These are phyloP conservation scores for Thumatha senex DNA, from an alignment of 2,888 invertebrate genomes.

Conservation along the genomic window DNA sequence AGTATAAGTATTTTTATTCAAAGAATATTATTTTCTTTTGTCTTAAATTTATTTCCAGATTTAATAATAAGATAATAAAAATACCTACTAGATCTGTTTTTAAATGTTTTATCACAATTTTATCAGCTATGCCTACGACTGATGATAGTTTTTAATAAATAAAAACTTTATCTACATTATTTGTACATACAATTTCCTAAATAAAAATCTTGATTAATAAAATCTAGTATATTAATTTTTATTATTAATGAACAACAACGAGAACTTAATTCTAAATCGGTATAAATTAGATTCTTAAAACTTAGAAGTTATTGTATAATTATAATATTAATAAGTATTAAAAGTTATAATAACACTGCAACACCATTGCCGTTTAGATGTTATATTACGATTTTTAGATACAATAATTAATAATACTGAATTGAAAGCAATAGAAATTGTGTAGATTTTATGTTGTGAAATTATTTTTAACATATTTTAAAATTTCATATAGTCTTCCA, in stretches of 20 bases:
- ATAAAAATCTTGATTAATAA: conserved; percentile 38
- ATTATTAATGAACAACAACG: conserved; percentile 72
- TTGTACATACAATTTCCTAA: conserved; percentile 53
- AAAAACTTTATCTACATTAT: conserved; percentile 53
- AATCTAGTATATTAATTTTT: conserved; percentile 37
- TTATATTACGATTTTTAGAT: conserved; percentile 44
- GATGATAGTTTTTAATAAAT: conserved; percentile 64
- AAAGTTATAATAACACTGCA: conserved; percentile 57
- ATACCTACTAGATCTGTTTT: conserved; percentile 2
- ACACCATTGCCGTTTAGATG: conserved; percentile 67
- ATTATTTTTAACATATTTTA: conserved; percentile 45
- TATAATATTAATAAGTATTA: conserved; percentile 40
- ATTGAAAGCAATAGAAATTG: conserved; percentile 65
- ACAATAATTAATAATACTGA: conserved; percentile 58
- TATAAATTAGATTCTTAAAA: conserved; percentile 62
- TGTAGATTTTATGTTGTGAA: conserved; percentile 36
- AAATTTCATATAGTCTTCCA: conserved; percentile 78
- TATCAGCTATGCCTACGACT: conserved; percentile 64
- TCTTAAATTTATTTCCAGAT: too few species aligned
- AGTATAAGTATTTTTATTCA: conserved; percentile 23
- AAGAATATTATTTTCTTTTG: too few species aligned
- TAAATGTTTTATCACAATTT: conserved; percentile 29
- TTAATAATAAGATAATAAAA: too few species aligned
- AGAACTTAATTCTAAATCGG: conserved; percentile 81
- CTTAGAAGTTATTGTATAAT: conserved; percentile 25